phyloP scores from a whole-genome alignment of 2,797 vertebrate genomes.

The Gallirallus australis region DNA sequence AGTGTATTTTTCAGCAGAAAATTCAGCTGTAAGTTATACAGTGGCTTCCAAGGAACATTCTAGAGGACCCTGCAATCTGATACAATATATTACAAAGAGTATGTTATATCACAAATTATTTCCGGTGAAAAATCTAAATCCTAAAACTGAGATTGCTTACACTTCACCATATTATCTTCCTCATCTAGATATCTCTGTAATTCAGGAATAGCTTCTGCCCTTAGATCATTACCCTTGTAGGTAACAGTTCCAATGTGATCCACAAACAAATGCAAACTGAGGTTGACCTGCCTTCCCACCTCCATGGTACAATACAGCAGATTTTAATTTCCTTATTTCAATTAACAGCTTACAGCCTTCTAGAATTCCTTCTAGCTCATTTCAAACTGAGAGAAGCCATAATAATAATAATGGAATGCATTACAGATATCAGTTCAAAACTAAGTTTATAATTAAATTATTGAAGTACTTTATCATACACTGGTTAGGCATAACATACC shows the following conservation, averaged over 20 bases:
- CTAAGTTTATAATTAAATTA: not conserved
- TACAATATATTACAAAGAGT: not conserved
- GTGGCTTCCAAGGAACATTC: not conserved
- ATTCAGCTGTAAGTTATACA: not conserved
- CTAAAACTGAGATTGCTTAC: not conserved
- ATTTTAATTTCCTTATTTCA: not conserved
- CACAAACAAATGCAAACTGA: not conserved
- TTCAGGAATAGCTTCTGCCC: not conserved
- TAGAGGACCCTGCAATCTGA: not conserved
- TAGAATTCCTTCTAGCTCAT: not conserved
- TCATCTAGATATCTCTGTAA: not conserved
- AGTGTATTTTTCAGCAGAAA: not conserved
- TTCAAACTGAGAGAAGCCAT: not conserved
- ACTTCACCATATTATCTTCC: not conserved
- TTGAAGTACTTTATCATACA: not conserved
- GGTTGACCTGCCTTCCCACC: not conserved
- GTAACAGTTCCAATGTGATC: not conserved
- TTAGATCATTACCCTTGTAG: not conserved
- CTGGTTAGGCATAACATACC: slow-evolving; percentile 76
- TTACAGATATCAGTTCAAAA: not conserved
- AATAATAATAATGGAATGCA: not conserved
- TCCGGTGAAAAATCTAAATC: not conserved
- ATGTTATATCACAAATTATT: not conserved
- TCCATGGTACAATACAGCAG: not conserved
- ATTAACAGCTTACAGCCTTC: not conserved